Conservation (phyloP, 2,113 vertebrate species). For the Pluvianellus socialis region DNA sequence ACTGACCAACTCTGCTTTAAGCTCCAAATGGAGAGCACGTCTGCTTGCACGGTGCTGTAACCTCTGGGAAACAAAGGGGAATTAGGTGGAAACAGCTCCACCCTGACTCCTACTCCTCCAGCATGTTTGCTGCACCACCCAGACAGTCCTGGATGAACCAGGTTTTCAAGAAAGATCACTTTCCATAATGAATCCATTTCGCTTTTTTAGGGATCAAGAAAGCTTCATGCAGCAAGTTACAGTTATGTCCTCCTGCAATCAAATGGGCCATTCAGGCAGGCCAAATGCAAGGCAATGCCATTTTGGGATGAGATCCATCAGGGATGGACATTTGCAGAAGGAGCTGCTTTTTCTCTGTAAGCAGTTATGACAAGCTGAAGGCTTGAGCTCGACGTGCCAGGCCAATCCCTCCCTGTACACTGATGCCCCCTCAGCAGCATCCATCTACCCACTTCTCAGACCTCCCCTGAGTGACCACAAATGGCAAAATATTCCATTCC, state of each 20-base stretch:
- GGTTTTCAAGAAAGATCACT: constrained; percentile 51
- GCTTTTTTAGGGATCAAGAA: neutral
- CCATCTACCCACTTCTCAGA: neutral
- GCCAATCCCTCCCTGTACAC: neutral
- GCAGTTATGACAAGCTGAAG: neutral
- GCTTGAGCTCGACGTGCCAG: fast-evolving
- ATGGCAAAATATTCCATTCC: neutral
- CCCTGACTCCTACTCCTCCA: constrained; percentile 16
- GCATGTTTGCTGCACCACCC: fast-evolving
- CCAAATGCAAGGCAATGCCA: neutral
- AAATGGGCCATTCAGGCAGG: neutral
- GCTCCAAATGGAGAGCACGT: fast-evolving
- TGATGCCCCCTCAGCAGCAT: fast-evolving
- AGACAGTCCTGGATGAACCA: neutral
- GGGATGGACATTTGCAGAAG: neutral
- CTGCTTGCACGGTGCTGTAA: neutral
- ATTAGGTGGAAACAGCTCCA: neutral
- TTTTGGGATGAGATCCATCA: neutral
- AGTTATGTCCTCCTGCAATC: neutral
- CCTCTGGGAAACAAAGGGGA: neutral
- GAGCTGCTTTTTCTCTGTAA: neutral
- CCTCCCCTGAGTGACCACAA: neutral
- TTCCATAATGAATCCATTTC: neutral
- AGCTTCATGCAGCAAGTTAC: neutral
- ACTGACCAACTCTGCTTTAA: neutral